phyloP scores from a whole-genome alignment of 2,113 vertebrate genomes.

The Gambusia affinis region DNA sequence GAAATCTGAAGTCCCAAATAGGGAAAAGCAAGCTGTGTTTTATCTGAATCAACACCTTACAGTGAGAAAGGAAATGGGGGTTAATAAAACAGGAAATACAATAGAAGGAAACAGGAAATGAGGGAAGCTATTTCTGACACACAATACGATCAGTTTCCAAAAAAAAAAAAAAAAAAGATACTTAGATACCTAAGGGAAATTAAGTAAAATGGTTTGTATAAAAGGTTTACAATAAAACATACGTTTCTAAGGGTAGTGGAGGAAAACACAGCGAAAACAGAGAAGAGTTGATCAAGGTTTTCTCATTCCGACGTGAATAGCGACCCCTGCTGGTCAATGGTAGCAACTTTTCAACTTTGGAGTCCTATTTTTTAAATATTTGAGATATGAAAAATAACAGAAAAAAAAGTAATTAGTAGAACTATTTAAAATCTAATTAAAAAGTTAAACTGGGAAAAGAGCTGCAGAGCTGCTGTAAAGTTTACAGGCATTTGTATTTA shows the following conservation, averaged over 20 bases:
- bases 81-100: constrained; percentile 50
- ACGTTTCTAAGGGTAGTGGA: not conserved
- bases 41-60: constrained; percentile 46
- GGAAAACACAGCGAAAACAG: too few species aligned
- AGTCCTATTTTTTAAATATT: not conserved
- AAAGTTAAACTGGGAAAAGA: not conserved
- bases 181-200: too few species aligned
- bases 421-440: not conserved
- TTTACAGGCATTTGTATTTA: not conserved
- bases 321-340: constrained; percentile 52
- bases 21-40: constrained; percentile 29
- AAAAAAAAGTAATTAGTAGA: not conserved
- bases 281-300: not conserved
- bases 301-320: constrained; percentile 3
- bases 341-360: not conserved
- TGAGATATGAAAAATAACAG: not conserved
- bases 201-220: too few species aligned
- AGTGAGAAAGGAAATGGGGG: constrained; percentile 45
- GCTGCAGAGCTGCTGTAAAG: not conserved
- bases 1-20: constrained; percentile 35
- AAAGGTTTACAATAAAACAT: not conserved
- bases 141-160: not conserved
- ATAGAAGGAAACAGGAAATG: constrained; percentile 21
- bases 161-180: not conserved
- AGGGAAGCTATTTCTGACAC: constrained; percentile 12